Conservation (phyloP, 2,888 invertebrate genomes). For the Campoletis raptor region DNA sequence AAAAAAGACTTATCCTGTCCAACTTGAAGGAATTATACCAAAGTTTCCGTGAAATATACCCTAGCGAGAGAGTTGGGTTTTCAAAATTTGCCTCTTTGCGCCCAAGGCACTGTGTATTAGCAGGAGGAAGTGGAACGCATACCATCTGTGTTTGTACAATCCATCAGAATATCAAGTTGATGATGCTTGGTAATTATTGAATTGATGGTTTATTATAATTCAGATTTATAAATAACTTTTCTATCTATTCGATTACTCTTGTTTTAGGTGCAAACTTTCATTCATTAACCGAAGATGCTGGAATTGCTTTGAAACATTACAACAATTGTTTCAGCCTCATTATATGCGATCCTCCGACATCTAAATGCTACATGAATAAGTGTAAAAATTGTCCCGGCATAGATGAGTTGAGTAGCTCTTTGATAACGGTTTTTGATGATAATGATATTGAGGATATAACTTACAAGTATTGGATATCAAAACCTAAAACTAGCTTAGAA, state of each 20-base stretch:
- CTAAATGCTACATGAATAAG: conserved; percentile 42
- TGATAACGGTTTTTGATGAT: conserved; percentile 3
- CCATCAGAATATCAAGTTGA: conserved; percentile 17
- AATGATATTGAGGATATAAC: conserved; percentile 34
- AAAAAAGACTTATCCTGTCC: conserved; percentile 20
- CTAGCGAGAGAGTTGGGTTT: neutral
- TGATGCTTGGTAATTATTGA: conserved; percentile 27
- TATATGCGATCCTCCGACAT: neutral
- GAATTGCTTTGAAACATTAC: neutral
- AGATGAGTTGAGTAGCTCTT: neutral
- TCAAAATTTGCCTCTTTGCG: conserved; percentile 15
- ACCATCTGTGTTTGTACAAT: conserved; percentile 29
- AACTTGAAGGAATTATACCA: conserved; percentile 24
- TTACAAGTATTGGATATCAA: conserved; percentile 51
- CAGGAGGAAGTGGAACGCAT: conserved; percentile 7
- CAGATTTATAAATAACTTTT: neutral
- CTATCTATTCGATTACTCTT: too few species aligned
- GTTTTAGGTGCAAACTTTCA: neutral
- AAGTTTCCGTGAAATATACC: neutral
- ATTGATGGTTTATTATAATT: neutral
- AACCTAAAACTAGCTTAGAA: too few species aligned
- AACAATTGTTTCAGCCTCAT: neutral
- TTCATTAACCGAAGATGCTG: neutral
- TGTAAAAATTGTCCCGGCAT: conserved; percentile 45
- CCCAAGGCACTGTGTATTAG: conserved; percentile 5